Conservation (phyloP, 2,797 vertebrate species). For the Intellagama lesueurii region DNA sequence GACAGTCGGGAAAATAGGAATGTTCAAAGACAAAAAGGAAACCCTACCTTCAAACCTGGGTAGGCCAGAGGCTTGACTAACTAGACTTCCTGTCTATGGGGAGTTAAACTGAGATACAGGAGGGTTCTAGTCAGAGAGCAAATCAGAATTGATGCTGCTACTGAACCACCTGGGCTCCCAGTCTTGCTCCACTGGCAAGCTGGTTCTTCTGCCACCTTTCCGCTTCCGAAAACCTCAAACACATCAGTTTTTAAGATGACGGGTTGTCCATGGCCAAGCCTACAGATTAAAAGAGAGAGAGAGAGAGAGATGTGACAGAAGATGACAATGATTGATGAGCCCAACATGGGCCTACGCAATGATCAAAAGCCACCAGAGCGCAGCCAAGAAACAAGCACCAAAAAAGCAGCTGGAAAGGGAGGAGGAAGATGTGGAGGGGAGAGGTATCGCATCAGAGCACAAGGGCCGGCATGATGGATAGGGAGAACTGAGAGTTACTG, state of each 20-base stretch:
- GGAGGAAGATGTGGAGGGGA: constrained; percentile 10
- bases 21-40: neutral
- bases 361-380: constrained; percentile 43
- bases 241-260: constrained; percentile 1
- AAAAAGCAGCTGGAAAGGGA: neutral
- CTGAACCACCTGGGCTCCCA: neutral
- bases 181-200: constrained; percentile 2
- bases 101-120: neutral
- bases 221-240: constrained; percentile 27
- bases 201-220: neutral
- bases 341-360: constrained; percentile 21
- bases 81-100: neutral
- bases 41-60: neutral
- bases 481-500: neutral
- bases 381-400: constrained; percentile 14
- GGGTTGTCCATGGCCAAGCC: constrained; percentile 40
- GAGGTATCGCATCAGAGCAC: neutral
- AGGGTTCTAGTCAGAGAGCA: constrained; percentile 5
- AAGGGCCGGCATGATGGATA: constrained; percentile 1
- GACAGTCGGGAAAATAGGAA: no score
- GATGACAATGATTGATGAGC: constrained; percentile 64
- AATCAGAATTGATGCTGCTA: constrained; percentile 31
- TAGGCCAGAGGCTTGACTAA: neutral
- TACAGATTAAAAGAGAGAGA: constrained; percentile 16
- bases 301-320: constrained; percentile 51